Evolutionary conservation across 2,113 vertebrate genomes (phyloP).

Genomic region (human (Homo sapiens)): GRCh38 chr6:75523501-75524000

Average conservation of each 20-base stretch:
- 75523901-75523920: neutral
- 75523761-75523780: neutral
- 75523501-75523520: neutral
- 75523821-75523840: conserved; percentile 2
- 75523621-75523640: neutral
- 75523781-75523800: neutral
- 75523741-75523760: neutral
- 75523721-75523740: neutral
- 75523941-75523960: neutral
- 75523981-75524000: neutral
- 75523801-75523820: neutral
- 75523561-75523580: neutral
- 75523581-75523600: neutral
- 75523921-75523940: neutral
- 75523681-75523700: neutral
- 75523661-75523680: neutral
- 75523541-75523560: neutral
- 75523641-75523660: neutral
- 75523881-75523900: conserved; percentile 11
- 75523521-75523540: neutral
- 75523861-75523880: neutral
- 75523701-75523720: neutral
- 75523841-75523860: neutral
- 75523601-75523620: neutral
- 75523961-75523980: neutral